Conservation (phyloP, 2,797 vertebrate species). For the Gastrophryne carolinensis region DNA sequence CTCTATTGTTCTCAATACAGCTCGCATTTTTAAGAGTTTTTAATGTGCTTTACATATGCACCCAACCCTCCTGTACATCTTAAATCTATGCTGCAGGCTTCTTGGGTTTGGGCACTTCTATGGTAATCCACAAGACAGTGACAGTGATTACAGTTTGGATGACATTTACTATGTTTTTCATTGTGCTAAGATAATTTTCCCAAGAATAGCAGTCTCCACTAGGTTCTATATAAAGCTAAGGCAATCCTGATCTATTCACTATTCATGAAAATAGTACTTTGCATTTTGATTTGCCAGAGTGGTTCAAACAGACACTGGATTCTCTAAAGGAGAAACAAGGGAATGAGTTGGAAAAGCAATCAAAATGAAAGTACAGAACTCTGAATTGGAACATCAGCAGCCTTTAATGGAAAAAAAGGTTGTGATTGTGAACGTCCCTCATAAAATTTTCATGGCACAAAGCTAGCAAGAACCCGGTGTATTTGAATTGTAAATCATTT, state of each 20-base stretch:
- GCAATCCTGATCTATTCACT: conserved; percentile 22
- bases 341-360: conserved; percentile 20
- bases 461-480: conserved; percentile 24
- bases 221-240: not conserved
- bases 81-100: too few species aligned
- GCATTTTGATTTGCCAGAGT: conserved; percentile 21
- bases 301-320: not conserved
- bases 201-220: not conserved
- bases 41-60: too few species aligned
- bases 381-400: conserved; percentile 41
- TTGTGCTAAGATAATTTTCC: not conserved
- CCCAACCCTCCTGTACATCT: too few species aligned
- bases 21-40: too few species aligned
- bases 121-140: too few species aligned
- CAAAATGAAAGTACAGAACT: conserved; percentile 10
- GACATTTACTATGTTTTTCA: not conserved
- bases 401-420: conserved; percentile 26
- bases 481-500: conserved; percentile 8
- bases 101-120: too few species aligned
- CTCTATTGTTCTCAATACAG: too few species aligned
- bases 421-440: conserved; percentile 16
- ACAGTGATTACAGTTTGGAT: not conserved
- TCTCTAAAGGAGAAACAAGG: conserved; percentile 27
- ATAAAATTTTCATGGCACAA: conserved; percentile 14
- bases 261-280: conserved; percentile 18